Evolutionary conservation across 2,888 invertebrate species (phyloP), one percentile per base, ranked within the genome.

Genomic region (Chalcosyrphus nemorum): DNA sequence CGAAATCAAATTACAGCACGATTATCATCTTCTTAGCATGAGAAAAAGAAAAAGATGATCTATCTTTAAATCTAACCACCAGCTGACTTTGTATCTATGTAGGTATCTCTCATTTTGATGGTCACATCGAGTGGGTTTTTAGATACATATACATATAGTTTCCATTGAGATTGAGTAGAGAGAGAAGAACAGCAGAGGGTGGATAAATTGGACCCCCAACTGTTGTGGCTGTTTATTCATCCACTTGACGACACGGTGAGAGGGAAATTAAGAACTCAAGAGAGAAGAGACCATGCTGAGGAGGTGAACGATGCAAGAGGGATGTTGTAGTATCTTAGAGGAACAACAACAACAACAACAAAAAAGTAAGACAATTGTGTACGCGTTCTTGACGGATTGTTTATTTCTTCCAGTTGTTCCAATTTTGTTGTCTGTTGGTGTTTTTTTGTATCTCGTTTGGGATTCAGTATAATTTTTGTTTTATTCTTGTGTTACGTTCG

Each of bases 241-340:
- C 77, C 66, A 82, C 78, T 77, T 82, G 78, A 82, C 72, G 82
- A 82, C 82, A 82, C 78, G 72, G 78, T 78, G 78, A 82, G 82
- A 78, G 82, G 78, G 54, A 82, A 78, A 78, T 82, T 74, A 74
- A 68, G 72, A 65, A 77, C 13, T 54, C 50, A 41, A 15, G 45
- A 45, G 29, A 15, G 45, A 45, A 21, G 61, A 50, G 13, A 38
- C 5, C 29, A 52, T 15, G 32, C 21, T 15, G 24, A 24, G 11
- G 35, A 50, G 21, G 29, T 35, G 24, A 7, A n/a, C n/a, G n/a
- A 4, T 24, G 15, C 38, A 50, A 17, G 32, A 32, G 17, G 11
- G 24, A 21, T 7, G 56, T n/a, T n/a, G n/a, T n/a, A n/a, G n/a
- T n/a, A n/a, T 6, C 35, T 35, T 6, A 17, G 59, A 47, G 32